A percentile compares a stretch with the other conserved stretches of the same genome.
phyloP scores from a whole-genome alignment of 1,140 invertebrate species.

The Pemphigus obesinymphae region DNA sequence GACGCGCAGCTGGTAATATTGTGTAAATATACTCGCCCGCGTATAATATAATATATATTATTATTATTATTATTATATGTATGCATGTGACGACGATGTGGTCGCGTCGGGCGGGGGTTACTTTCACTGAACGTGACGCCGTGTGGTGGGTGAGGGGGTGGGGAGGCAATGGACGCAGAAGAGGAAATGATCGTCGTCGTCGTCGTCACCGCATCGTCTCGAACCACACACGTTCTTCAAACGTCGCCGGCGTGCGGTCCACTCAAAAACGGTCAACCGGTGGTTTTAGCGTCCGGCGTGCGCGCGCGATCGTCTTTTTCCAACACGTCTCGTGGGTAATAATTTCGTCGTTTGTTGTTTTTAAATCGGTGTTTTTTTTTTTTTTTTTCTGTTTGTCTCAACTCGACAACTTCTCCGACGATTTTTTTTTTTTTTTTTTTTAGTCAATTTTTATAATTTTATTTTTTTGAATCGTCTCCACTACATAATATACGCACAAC shows the following conservation, averaged over 20 bases:
- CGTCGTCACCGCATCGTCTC: background rate
- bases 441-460: no score
- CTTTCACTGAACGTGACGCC: background rate
- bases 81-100: background rate
- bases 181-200: slow-evolving; percentile 11
- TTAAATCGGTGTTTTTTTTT: background rate
- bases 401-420: background rate
- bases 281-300: background rate
- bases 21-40: no score
- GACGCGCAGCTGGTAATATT: no score
- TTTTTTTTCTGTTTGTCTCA: background rate
- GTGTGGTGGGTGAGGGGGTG: background rate
- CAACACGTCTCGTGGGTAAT: background rate
- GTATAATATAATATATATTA: no score
- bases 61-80: no score
- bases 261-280: background rate
- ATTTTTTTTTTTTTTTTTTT: background rate
- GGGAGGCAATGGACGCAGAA: slow-evolving; percentile 14
- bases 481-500: background rate
- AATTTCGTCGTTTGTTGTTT: background rate
- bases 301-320: background rate
- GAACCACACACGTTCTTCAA: background rate
- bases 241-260: slow-evolving; percentile 23
- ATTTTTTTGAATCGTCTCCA: no score
- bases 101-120: background rate